Evolutionary conservation across 1,140 invertebrate species (phyloP), one percentile per base, ranked within the genome.

Genomic region (Anadara kagoshimensis): DNA sequence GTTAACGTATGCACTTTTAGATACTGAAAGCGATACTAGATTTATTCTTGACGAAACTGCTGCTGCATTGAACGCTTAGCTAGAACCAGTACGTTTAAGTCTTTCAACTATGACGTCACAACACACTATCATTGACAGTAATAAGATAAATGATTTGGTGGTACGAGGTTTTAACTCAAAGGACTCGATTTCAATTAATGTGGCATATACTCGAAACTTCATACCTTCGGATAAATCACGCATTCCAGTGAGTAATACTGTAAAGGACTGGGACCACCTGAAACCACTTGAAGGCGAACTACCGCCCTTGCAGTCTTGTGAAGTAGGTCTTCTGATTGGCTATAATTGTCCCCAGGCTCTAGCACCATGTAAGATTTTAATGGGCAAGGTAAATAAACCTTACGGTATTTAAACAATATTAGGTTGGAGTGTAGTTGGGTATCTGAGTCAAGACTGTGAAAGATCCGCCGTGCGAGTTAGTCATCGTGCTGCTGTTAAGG

Each of bases 221-320:
- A 78, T 73, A 5, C 26, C 26, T 62, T 12, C 2, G 47, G 41
- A 67, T 41, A 11, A 22, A 5, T 74, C 41, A 10, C 67, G 61
- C 7, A 74, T 45, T 61, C 41, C 47, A 16, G 51, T 10, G 5
- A 53, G 41, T 5, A 12, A 29, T 1, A 66, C 47, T 53, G 71
- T 44, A 43, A 64, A 20, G 12, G 49, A 16, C 29, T 62, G 0
- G 54, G 18, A 14, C 12, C 54, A 61, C 41, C 26, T 57, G n/a
- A 12, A 29, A 29, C 16, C 41, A 16, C 36, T 68, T 20, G 29
- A 26, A 16, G 61, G 66, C 24, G 36, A 61, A 41, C 12, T 76
- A 36, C 62, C 61, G 11, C 73, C 74, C 1, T 54, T 67, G 20
- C 78, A 70, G 63, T 78, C 78, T 36, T 69, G 69, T 81, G 65